Evolutionary conservation across 2,113 vertebrate genomes (phyloP).

Genomic region (Castor canadensis): DNA sequence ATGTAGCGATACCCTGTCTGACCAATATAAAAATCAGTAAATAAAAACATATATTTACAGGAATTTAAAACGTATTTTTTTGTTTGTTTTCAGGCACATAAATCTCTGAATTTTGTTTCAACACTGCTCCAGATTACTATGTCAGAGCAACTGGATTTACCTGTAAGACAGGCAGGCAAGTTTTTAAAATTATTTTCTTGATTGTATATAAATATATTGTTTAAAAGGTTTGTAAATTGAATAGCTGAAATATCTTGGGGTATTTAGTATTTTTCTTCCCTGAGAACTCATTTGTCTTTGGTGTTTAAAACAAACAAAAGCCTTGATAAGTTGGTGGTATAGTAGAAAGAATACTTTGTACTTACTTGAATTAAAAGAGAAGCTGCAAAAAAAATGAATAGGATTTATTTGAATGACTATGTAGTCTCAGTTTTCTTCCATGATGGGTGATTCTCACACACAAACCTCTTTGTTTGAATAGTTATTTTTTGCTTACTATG

Average conservation of each 20-base stretch:
- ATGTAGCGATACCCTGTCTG: not conserved
- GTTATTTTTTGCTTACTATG: not conserved
- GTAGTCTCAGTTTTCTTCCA: not conserved
- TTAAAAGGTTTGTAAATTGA: conserved; percentile 43
- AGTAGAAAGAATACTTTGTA: not conserved
- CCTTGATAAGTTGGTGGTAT: not conserved
- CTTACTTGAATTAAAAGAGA: conserved; percentile 37
- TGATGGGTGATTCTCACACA: not conserved
- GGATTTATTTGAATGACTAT: not conserved
- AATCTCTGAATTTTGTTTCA: conserved; percentile 96
- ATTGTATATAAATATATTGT: conserved; percentile 20
- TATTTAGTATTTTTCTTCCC: not conserved
- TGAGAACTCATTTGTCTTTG: not conserved
- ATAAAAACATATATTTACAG: not conserved
- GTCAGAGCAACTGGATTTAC: conserved; percentile 98
- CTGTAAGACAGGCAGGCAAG: conserved; percentile 98
- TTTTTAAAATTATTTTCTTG: conserved; percentile 65
- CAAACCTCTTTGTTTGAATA: not conserved
- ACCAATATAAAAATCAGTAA: not conserved
- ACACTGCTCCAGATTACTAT: conserved; percentile 98
- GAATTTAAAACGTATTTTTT: conserved; percentile 60
- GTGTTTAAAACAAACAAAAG: not conserved
- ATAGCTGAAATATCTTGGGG: conserved; percentile 28
- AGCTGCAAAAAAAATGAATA: conserved; percentile 18
- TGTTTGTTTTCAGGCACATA: conserved; percentile 89